These are phyloP conservation scores for Ophion ellenae DNA, from an alignment of 2,888 invertebrate genomes.

Conservation along the genomic window DNA sequence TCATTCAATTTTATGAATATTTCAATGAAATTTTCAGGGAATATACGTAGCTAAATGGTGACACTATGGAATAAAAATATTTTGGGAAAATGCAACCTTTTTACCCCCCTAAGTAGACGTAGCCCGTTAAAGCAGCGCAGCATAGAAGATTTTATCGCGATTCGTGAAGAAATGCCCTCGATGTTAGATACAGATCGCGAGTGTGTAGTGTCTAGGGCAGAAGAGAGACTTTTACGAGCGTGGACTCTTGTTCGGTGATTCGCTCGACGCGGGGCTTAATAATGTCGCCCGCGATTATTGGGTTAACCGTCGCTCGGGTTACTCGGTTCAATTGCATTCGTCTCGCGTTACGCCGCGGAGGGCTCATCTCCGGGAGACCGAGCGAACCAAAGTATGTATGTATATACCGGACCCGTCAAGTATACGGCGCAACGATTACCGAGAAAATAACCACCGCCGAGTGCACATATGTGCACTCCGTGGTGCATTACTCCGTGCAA, in stretches of 20 bases:
- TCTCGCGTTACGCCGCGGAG: constrained; percentile 45
- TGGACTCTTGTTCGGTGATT: constrained; percentile 55
- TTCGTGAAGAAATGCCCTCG: no score
- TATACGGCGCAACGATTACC: constrained; percentile 33
- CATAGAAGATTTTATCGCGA: no score
- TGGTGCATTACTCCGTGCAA: constrained; percentile 20
- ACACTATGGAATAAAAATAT: no score
- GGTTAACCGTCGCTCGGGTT: constrained; percentile 64
- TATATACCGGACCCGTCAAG: constrained; percentile 18
- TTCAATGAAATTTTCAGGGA: no score
- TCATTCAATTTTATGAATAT: no score
- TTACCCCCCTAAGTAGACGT: no score
- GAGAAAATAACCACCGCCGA: constrained; percentile 26
- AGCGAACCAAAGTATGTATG: not conserved
- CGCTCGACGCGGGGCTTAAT: constrained; percentile 42
- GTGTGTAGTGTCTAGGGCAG: not conserved
- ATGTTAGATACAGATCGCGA: not conserved
- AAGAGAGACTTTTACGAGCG: constrained; percentile 33
- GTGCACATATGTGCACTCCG: constrained; percentile 38
- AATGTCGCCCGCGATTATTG: constrained; percentile 60
- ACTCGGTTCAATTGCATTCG: constrained; percentile 66
- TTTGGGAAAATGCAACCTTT: no score
- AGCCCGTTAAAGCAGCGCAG: no score
- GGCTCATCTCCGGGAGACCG: constrained; percentile 48
- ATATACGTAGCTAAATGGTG: no score